Base-by-base conservation (phyloP, 2,797 vertebrate genomes). In the Enteromius argenteus region DNA sequence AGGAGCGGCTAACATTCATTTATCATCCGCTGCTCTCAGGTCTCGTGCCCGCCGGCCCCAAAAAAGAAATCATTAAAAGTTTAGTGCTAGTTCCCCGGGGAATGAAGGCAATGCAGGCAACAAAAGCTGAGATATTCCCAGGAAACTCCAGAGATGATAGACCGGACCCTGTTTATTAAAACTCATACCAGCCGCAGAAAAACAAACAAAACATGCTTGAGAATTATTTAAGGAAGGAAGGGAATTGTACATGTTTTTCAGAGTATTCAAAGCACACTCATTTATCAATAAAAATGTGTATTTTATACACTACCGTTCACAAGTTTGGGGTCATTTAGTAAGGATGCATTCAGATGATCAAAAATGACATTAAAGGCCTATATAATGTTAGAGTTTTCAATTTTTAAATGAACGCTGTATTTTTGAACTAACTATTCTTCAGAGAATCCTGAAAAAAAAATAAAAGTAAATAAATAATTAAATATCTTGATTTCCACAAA, bases 11-110 rank as follows among this genome's bases (percentile, higher is more conserved):
- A 74, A 51, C 62, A 4, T 51, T 88, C 93, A 95, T 95, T 95
- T 90, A 95, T 96, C 94, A 95, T 94, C 89, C 83, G 60, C 74
- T 15, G 84, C 89, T 86, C 88, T 49, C 64, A 68, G 91, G 88
- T 90, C 87, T 87, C 90, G 92, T 91, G 91, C 89, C 87, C 85
- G 72, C 87, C 90, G 88, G 91, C 91, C 91, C 89, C 88, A 89
- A 93, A 94, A 92, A 92, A 90, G 87, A 90, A 92, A 93, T 93
- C 92, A 94, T 95, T 95, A 95, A 94, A 94, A 94, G 91, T 93
- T 94, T 92, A 92, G 88, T 81, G 87, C 83, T 87, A 88, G 88
- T 90, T 93, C 91, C 92, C 67, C 0, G 83, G 79, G 87, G 85
- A 80, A 64, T 60, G 84, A 89, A 88, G 9, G 39, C 39, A 42